Conservation (phyloP, 2,797 vertebrate species). For the Pantherophis alleghaniensis region DNA sequence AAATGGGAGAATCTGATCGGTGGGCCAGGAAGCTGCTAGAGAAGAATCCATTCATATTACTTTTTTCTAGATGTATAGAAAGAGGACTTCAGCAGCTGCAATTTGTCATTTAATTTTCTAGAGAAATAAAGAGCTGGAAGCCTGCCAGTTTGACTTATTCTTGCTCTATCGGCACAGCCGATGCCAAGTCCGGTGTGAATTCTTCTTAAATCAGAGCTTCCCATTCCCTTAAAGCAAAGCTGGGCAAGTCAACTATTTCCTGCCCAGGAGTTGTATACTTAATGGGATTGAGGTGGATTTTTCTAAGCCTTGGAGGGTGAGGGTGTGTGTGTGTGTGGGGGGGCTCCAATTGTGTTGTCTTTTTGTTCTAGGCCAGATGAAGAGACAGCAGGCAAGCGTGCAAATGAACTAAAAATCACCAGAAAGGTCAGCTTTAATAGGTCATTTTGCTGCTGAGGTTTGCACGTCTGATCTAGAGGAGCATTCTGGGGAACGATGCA, state of each 20-base stretch:
- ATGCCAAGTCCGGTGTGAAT: not conserved
- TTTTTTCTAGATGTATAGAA: not conserved
- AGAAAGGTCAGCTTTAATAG: not conserved
- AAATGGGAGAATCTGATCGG: not conserved
- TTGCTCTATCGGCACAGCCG: not conserved
- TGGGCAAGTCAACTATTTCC: not conserved
- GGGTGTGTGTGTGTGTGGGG: no score
- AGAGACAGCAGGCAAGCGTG: not conserved
- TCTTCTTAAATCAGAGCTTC: not conserved
- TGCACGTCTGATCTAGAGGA: not conserved
- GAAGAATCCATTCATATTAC: not conserved
- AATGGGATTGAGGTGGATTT: not conserved
- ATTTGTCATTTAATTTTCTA: not conserved
- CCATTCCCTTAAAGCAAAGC: not conserved
- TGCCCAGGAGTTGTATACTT: not conserved
- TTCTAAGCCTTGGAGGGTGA: not conserved
- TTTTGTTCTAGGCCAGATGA: not conserved
- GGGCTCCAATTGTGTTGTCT: not conserved
- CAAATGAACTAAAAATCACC: not conserved
- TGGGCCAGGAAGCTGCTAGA: not conserved
- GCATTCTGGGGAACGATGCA: not conserved
- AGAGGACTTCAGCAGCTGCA: not conserved
- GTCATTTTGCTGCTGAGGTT: not conserved
- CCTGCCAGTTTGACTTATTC: not conserved
- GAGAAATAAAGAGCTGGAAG: not conserved